A percentile compares a stretch with the other conserved stretches of the same genome.
These are phyloP conservation scores for Silurus asotus DNA, from an alignment of 2,113 vertebrate genomes.

Conservation along the genomic window DNA sequence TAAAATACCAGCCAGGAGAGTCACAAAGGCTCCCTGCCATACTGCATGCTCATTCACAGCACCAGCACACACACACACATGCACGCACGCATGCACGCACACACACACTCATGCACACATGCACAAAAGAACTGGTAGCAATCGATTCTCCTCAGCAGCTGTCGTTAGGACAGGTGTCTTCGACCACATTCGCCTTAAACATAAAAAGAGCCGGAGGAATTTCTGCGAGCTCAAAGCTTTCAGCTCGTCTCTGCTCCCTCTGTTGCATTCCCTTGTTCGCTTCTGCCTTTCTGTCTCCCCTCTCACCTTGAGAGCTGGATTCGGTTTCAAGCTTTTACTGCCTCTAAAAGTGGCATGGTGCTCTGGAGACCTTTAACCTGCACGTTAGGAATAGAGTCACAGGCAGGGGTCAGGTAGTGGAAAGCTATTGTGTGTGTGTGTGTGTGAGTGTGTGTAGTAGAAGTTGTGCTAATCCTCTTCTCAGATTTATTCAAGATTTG, in stretches of 20 bases:
- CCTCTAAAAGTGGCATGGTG: conserved; percentile 68
- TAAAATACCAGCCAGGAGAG: conserved; percentile 54
- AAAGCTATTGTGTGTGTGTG: conserved; percentile 53
- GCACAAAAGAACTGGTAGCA: conserved; percentile 45
- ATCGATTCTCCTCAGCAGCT: conserved; percentile 68
- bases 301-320: conserved; percentile 76
- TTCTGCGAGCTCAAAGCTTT: conserved; percentile 35
- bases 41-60: conserved; percentile 12
- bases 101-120: conserved; percentile 46
- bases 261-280: conserved; percentile 1
- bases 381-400: conserved; percentile 69
- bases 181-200: conserved; percentile 49
- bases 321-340: conserved; percentile 73
- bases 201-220: conserved; percentile 56
- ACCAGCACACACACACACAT: conserved; percentile 44
- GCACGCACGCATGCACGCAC: conserved; percentile 33
- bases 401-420: conserved; percentile 62
- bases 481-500: not conserved
- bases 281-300: conserved; percentile 23
- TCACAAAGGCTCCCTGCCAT: conserved; percentile 11
- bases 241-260: not conserved
- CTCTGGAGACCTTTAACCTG: conserved; percentile 67
- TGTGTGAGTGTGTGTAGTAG: not conserved
- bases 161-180: conserved; percentile 67
- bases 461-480: not conserved